Conservation (phyloP, 2,113 vertebrate genomes). For the Rhegmatorhina hoffmannsi region DNA sequence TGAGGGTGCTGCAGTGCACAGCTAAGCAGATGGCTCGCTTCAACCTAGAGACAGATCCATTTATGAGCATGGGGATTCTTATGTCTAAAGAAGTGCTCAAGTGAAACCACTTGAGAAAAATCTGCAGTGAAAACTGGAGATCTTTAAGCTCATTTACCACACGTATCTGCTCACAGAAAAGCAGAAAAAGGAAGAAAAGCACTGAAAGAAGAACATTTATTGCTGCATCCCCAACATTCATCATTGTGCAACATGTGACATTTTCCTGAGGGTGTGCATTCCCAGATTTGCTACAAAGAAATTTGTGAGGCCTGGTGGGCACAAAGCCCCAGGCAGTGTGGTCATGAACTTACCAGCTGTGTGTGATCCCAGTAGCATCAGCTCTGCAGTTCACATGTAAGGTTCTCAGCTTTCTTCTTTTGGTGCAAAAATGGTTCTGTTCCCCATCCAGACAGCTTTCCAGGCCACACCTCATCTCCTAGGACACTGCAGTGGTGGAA, state of each 20-base stretch:
- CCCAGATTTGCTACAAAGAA: neutral
- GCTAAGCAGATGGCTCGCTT: conserved; percentile 45
- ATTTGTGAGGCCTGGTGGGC: neutral
- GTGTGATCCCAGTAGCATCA: neutral
- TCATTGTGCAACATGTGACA: neutral
- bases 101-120: neutral
- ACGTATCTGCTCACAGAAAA: neutral
- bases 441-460: neutral
- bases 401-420: neutral
- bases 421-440: neutral
- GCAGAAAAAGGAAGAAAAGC: neutral
- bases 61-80: neutral
- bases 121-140: neutral
- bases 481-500: conserved; percentile 26
- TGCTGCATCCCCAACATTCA: neutral
- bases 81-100: neutral
- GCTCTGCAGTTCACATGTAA: neutral
- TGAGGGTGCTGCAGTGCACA: conserved; percentile 15
- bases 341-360: neutral
- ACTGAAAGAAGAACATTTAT: neutral
- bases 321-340: neutral
- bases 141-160: neutral
- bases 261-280: neutral
- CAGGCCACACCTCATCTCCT: conserved; percentile 12
- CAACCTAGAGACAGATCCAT: neutral